Evolutionary conservation across 2,888 invertebrate genomes (phyloP).

Genomic region (Xestia sexstrigata): DNA sequence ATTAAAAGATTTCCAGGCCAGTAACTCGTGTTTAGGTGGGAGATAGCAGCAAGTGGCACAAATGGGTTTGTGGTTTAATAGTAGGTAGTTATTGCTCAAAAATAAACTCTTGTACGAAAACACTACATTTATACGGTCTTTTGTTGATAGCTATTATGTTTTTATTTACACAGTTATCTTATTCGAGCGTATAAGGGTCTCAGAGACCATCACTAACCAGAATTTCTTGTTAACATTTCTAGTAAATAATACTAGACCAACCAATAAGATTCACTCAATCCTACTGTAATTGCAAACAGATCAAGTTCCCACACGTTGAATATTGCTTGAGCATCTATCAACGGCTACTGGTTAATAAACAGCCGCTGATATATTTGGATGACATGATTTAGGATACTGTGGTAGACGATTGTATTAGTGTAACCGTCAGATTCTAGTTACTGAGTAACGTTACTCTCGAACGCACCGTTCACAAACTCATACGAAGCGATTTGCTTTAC

Average conservation of each 20-base stretch:
- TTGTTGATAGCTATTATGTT: neutral
- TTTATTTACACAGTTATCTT: neutral
- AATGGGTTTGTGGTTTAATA: neutral
- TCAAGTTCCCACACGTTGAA: slow-evolving; percentile 14
- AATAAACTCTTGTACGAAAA: neutral
- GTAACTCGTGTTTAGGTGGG: too few relatives aligned
- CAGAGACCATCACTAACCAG: neutral
- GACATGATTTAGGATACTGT: slow-evolving; percentile 20
- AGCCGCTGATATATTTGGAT: slow-evolving; percentile 19
- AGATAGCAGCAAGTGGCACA: too few relatives aligned
- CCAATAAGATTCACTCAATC: slow-evolving; percentile 19
- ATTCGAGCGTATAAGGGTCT: neutral
- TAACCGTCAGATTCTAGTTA: neutral
- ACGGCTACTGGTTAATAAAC: slow-evolving; percentile 36
- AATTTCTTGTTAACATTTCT: neutral
- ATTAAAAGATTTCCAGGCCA: too few relatives aligned
- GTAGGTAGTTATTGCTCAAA: neutral
- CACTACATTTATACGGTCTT: neutral
- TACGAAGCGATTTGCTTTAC: neutral
- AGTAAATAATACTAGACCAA: neutral
- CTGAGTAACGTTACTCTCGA: neutral
- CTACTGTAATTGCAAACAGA: slow-evolving; percentile 36
- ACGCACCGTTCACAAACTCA: neutral
- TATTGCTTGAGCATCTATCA: slow-evolving; percentile 51
- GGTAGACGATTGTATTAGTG: slow-evolving; percentile 14